Evolutionary conservation across 2,888 invertebrate species (phyloP), one percentile per base, ranked within the genome.

Genomic region (Desoria tigrina): DNA sequence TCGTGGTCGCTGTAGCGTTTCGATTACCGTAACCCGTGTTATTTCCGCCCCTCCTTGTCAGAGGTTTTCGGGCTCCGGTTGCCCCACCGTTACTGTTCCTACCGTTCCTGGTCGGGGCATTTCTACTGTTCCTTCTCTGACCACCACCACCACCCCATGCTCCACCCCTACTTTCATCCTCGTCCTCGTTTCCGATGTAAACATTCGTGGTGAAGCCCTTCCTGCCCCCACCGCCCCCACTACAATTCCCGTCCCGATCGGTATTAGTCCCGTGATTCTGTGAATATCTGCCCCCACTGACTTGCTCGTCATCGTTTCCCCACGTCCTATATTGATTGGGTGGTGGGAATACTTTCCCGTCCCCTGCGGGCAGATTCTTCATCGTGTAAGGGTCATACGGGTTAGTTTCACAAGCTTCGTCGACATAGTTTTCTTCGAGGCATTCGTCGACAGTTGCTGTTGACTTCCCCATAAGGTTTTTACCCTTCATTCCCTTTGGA

Each of bases 271-370:
- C 6, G 32, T 32, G 6, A 32, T 4, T 32, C 32, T 32, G 32
- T 32, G 32, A 4, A 32, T 4, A 11, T 32, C 11, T 32, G 32
- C 32, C n/a, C n/a, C n/a, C 32, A 32, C 32, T 32, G 11, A 32
- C 32, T 4, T 4, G 32, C 4, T 7, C 32, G 11, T 45, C 6
- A 16, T 45, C 45, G 16, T 45, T 45, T 1, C 68, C 65, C 65
- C 68, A 68, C 24, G 61, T 21, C 4, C 56, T 54, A 21, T 65
- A 65, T 2, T 68, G 66, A 2, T 60, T 50, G 6, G 72, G 69
- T 21, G 72, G 72, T 21, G 64, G 61, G 4, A 72, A 16, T 4
- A 24, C 16, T 55, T 59, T 58, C 23, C 67, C 63, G 53, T 72
- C 69, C 14, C 69, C 72, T 14, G 69, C 69, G 23, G 61, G 65